A percentile compares a stretch with the other conserved stretches of the same genome.
phyloP scores from a whole-genome alignment of 2,888 invertebrate species.

The Eupelmus urozonus region DNA sequence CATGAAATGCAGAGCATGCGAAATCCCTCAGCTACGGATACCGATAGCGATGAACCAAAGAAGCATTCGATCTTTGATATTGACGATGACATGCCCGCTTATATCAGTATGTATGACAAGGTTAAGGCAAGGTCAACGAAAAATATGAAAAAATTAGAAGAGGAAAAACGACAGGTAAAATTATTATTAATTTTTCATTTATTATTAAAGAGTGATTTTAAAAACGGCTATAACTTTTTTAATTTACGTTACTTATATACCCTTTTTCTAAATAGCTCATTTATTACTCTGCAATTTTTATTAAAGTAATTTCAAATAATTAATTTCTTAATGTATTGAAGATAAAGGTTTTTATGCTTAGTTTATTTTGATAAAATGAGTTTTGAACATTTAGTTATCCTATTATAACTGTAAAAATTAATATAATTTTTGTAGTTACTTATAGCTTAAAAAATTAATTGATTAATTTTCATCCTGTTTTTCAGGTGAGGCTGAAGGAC shows the following conservation, averaged over 20 bases:
- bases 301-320: no score
- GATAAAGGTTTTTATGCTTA: background rate
- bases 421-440: background rate
- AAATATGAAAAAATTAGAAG: conserved; percentile 94
- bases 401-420: conserved; percentile 6
- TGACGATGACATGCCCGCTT: conserved; percentile 91
- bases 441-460: background rate
- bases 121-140: conserved; percentile 95
- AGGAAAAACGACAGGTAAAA: conserved; percentile 89
- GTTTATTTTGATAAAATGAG: background rate
- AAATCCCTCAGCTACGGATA: conserved; percentile 76
- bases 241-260: no score
- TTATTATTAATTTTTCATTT: conserved; percentile 49
- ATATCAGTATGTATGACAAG: conserved; percentile 98
- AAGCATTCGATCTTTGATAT: conserved; percentile 95
- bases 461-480: conserved; percentile 6
- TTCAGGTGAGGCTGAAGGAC: conserved; percentile 85
- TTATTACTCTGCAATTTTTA: no score
- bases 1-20: conserved; percentile 72
- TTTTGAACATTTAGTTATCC: background rate
- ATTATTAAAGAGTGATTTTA: background rate
- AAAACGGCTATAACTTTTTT: background rate
- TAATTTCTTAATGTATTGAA: no score
- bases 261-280: no score
- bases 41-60: conserved; percentile 90